Conservation (phyloP, 2,888 invertebrate genomes). For the Phortica magna region DNA sequence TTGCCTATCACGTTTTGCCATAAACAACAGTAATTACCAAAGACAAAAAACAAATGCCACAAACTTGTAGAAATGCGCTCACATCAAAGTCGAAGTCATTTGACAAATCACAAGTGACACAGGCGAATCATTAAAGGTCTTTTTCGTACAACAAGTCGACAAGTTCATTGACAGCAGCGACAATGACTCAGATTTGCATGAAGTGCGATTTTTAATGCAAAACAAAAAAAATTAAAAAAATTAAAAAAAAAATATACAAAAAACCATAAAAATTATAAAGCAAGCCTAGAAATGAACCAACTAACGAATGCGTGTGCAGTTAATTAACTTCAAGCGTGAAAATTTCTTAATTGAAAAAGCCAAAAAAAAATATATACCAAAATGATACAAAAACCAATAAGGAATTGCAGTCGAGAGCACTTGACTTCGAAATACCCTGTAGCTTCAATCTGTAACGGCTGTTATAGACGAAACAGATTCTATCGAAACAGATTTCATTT, state of each 20-base stretch:
- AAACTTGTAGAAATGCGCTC: background rate
- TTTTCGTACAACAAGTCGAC: constrained; percentile 52
- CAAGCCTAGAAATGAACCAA: background rate
- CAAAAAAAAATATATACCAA: constrained; percentile 48
- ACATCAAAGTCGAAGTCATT: background rate
- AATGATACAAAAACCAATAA: constrained; percentile 3
- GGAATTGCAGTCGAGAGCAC: too few relatives aligned
- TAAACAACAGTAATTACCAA: background rate
- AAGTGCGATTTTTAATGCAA: background rate
- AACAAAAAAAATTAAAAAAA: background rate
- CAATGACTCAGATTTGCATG: constrained; percentile 20
- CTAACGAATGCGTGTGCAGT: constrained; percentile 15
- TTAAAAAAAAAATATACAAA: background rate
- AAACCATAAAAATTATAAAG: background rate
- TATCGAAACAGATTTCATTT: too few relatives aligned
- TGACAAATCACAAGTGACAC: constrained; percentile 38
- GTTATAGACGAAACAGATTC: too few relatives aligned
- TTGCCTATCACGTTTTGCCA: too few relatives aligned
- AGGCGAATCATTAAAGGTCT: constrained; percentile 40
- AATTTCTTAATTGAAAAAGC: constrained; percentile 68
- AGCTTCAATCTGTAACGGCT: too few relatives aligned
- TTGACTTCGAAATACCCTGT: too few relatives aligned
- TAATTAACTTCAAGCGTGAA: constrained; percentile 28
- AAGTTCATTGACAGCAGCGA: constrained; percentile 19
- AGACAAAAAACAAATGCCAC: background rate